Evolutionary conservation across 2,113 vertebrate species (phyloP).

Genomic region (Halichoerus grypus): DNA sequence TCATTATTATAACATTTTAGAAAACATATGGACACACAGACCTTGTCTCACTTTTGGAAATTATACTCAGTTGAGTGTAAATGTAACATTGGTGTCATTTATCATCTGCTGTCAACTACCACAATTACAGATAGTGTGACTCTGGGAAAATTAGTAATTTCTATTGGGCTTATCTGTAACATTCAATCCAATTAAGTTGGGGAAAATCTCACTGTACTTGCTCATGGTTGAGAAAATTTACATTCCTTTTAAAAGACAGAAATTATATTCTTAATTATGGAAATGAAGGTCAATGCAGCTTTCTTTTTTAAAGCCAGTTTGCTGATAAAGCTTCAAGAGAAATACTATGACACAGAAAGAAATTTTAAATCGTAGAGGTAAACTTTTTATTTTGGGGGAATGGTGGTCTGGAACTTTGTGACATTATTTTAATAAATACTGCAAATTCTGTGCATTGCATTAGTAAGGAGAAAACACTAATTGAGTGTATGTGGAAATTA

Average conservation of each 20-base stretch:
- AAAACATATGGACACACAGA: neutral
- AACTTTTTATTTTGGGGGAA: neutral
- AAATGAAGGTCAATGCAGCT: neutral
- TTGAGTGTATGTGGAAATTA: neutral
- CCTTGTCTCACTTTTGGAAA: neutral
- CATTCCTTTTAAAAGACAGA: neutral
- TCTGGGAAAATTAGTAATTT: neutral
- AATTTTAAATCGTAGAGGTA: neutral
- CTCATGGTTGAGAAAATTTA: neutral
- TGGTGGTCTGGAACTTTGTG: constrained; percentile 45
- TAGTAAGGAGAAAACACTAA: constrained; percentile 43
- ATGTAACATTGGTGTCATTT: neutral
- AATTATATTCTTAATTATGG: neutral
- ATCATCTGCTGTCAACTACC: neutral
- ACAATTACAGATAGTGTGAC: neutral
- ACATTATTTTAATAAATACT: constrained; percentile 43
- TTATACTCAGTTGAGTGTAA: neutral
- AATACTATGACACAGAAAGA: neutral
- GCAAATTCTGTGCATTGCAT: neutral
- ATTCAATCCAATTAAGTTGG: neutral
- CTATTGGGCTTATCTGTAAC: neutral
- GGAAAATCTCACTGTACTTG: neutral
- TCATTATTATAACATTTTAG: neutral
- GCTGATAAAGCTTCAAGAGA: neutral
- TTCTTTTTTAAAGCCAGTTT: constrained; percentile 15